Evolutionary conservation across 2,113 vertebrate genomes (phyloP).

Genomic region (Rhipidura dahli): DNA sequence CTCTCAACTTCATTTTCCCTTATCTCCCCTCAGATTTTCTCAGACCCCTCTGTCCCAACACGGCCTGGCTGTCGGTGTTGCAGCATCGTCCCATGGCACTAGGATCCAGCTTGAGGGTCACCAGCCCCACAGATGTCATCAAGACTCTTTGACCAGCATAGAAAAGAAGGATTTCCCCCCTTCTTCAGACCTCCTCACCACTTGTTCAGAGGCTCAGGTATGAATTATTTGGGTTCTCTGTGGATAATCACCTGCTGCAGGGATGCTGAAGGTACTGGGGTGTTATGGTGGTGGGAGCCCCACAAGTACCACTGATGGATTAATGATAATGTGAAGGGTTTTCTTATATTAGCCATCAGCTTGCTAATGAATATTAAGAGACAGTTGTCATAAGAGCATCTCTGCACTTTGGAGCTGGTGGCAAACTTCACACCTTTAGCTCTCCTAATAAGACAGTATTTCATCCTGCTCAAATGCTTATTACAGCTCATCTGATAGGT

Average conservation of each 20-base stretch:
- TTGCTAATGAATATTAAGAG: constrained; percentile 40
- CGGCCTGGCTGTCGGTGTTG: accelerated
- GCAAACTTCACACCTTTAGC: constrained; percentile 48
- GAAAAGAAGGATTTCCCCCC: not conserved
- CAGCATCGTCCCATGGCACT: accelerated
- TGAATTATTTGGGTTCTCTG: not conserved
- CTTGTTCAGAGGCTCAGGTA: not conserved
- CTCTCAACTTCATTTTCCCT: not conserved
- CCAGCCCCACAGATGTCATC: not conserved
- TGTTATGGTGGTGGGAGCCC: not conserved
- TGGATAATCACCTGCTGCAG: not conserved
- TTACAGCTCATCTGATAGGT: constrained; percentile 19
- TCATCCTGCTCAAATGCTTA: constrained; percentile 16
- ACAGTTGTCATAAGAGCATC: constrained; percentile 29
- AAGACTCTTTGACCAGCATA: not conserved
- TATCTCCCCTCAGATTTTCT: not conserved
- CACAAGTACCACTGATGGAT: not conserved
- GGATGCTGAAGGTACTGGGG: not conserved
- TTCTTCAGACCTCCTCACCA: not conserved
- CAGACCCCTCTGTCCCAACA: not conserved
- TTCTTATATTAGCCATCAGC: not conserved
- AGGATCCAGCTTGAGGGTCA: not conserved
- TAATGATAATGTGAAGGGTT: not conserved
- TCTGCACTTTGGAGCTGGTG: constrained; percentile 30
- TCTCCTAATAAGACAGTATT: constrained; percentile 47